These are phyloP conservation scores for Luscinia luscinia DNA, from an alignment of 2,797 vertebrate genomes.

Conservation along the genomic window DNA sequence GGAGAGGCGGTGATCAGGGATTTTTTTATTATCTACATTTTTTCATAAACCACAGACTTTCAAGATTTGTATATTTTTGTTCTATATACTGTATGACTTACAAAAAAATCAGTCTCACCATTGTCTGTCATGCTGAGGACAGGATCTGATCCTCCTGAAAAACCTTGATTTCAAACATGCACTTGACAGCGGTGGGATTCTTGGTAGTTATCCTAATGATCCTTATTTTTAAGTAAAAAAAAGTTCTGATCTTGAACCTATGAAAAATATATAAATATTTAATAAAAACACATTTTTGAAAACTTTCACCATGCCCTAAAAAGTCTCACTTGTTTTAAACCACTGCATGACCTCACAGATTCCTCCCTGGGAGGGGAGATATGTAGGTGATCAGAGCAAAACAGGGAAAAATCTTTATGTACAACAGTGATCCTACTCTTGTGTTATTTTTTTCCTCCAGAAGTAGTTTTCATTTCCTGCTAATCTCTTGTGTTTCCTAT, in stretches of 20 bases:
- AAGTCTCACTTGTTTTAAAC: background rate
- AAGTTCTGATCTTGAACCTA: background rate
- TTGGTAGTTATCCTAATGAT: background rate
- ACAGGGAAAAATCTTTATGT: background rate
- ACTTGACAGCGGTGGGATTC: background rate
- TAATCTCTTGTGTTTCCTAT: background rate
- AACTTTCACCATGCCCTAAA: background rate
- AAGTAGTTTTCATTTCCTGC: background rate
- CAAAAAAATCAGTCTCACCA: background rate
- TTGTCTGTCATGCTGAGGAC: background rate
- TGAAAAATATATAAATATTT: background rate
- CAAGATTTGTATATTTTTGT: background rate
- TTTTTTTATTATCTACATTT: background rate
- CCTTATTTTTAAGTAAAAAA: background rate
- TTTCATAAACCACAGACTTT: background rate
- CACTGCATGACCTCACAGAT: fast-evolving
- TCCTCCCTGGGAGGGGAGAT: fast-evolving
- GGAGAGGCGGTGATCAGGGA: background rate
- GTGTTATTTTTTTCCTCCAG: background rate
- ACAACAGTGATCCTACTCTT: background rate
- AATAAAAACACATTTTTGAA: background rate
- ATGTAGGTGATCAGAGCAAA: background rate
- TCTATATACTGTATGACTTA: background rate
- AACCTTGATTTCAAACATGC: background rate
- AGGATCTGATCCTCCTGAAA: background rate